phyloP scores from a whole-genome alignment of 1,140 invertebrate species.

The Ephestia elutella region DNA sequence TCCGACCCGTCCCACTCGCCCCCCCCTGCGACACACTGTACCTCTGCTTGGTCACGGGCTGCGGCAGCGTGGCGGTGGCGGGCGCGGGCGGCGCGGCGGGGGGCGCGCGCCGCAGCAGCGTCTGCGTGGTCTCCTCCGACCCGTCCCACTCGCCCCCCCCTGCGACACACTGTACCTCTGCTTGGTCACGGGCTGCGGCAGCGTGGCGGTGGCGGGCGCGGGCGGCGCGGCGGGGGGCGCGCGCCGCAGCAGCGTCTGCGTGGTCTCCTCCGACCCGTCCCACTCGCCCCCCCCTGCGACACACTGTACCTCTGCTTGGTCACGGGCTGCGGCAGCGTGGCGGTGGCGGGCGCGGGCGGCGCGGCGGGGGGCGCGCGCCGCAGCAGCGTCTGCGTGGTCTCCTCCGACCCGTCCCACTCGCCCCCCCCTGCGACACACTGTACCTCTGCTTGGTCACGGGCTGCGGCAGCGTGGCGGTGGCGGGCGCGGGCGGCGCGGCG shows the following conservation, averaged over 20 bases:
- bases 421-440: no score
- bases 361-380: conserved; percentile 47
- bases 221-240: conserved; percentile 44
- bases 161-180: conserved; percentile 25
- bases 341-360: conserved; percentile 48
- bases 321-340: conserved; percentile 60
- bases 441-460: conserved; percentile 46
- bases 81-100: conserved; percentile 41
- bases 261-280: conserved; percentile 32
- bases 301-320: conserved; percentile 32
- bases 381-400: conserved; percentile 56
- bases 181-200: conserved; percentile 57
- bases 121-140: conserved; percentile 44
- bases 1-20: conserved; percentile 24
- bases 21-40: no score
- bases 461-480: conserved; percentile 60
- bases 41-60: conserved; percentile 48
- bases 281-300: conserved; percentile 17
- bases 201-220: conserved; percentile 53
- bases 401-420: conserved; percentile 21
- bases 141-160: conserved; percentile 21
- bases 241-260: conserved; percentile 57
- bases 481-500: conserved; percentile 40
- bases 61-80: conserved; percentile 59
- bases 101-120: conserved; percentile 54